Evolutionary conservation across 92 coral and sea anemone genomes (phyloP), one percentile per base, ranked within the genome.

Genomic region (Muricea muricata): DNA sequence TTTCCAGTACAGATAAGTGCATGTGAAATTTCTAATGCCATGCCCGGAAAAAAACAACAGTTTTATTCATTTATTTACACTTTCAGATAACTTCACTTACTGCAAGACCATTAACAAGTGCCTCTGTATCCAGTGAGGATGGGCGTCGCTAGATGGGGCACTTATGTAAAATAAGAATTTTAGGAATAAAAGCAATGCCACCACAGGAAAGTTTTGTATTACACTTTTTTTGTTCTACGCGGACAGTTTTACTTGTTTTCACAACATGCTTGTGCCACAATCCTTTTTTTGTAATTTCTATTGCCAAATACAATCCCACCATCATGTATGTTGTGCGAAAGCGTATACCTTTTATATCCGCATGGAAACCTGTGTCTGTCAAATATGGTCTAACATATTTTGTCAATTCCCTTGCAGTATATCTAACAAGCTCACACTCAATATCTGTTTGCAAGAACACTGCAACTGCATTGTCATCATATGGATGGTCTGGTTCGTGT

Each of bases 401-500:
- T 15, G 89, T 91, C 7, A 91, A 37, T 81, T 84, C 91, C 1
- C 71, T 60, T 0, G 89, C 84, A 45, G 84, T 48, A 65, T 91
- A 91, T 1, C 93, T 87, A 24, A 91, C 91, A 73, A 69, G 56
- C 1, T 65, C 26, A 83, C 83, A 91, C 14, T 33, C 41, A 6
- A 50, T 54, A 0, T 81, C 41, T 0, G 91, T 67, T 79, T 15
- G 74, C 30, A 20, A 52, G 37, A 17, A 90, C 93, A 11, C n/a
- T n/a, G 91, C 89, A 87, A 87, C 79, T 17, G 87, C 91, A 91
- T 84, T 48, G 6, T 30, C 35, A 81, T 91, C 93, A 34, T 83
- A 60, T 11, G 46, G 29, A 52, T 91, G 87, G 0, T 91, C 89
- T 46, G 89, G 87, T 45, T 91, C 91, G 12, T 81, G 66, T 69